phyloP scores from a whole-genome alignment of 2,888 invertebrate genomes.

The Lasioglossum leucozonium region DNA sequence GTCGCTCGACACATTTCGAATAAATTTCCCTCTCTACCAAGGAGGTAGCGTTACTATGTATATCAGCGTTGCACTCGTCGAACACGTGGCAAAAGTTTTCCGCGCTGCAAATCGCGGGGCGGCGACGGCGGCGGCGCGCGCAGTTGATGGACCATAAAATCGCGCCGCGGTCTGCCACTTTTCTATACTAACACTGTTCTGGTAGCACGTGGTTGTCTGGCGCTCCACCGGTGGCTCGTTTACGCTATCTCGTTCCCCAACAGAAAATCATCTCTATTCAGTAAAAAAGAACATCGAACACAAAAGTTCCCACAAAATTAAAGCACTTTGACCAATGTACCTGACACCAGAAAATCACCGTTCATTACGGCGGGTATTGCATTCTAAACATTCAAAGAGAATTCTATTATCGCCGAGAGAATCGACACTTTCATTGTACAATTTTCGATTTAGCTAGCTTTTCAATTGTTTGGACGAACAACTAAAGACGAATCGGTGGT shows the following conservation, averaged over 20 bases:
- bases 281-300: neutral
- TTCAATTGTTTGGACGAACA: neutral
- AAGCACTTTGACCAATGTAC: too few relatives aligned
- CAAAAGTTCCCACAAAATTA: neutral
- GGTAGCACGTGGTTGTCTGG: conserved; percentile 30
- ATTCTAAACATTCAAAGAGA: too few relatives aligned
- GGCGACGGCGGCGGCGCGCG: neutral
- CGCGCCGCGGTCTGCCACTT: conserved; percentile 58
- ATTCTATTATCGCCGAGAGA: too few relatives aligned
- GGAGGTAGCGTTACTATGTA: neutral
- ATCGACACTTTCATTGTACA: too few relatives aligned
- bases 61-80: neutral
- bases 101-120: neutral
- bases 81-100: conserved; percentile 13
- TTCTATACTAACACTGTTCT: conserved; percentile 41
- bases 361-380: too few relatives aligned
- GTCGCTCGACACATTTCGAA: neutral
- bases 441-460: too few relatives aligned
- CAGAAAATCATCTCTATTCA: neutral
- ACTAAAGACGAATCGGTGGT: neutral
- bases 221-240: neutral
- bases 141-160: conserved; percentile 67
- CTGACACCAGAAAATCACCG: too few relatives aligned
- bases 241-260: neutral
- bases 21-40: neutral